Base-by-base conservation (phyloP, 2,797 vertebrate species). In the Smutsia temminckii region DNA sequence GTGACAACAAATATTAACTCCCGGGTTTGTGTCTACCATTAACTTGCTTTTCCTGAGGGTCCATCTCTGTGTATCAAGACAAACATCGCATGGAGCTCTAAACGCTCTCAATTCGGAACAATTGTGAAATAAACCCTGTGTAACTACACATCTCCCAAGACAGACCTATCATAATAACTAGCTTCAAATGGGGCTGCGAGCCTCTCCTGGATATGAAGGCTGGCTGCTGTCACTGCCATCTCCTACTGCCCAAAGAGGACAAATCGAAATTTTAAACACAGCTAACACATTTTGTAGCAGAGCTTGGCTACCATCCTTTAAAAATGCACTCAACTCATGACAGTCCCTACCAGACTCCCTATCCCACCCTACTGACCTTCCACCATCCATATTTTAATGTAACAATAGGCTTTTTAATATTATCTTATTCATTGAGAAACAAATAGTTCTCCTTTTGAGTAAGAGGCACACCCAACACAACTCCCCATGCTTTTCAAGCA, bases 41-140 rank as follows among this genome's bases (percentile, higher is more conserved):
- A 98, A 63, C 93, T 97, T 97, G 95, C 95, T 98, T 98, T 96
- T 98, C 97, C 98, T 97, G 94, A 98, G 98, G 97, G 96, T 97
- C 74, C 85, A 80, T 96, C 94, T 95, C 46, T 89, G 79, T 59
- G 57, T 93, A 96, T 91, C 97, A 97, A 97, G 77, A 96, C 92
- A 97, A 97, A 95, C 0, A 0, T 18, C 83, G 49, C 34, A 66
- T 94, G 98, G 85, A 96, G 85, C 90, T 96, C 87, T 88, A 97
- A 97, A 97, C 94, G 94, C 34, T 96, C 97, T 96, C 89, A 91
- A 88, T 92, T 98, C 80, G 27, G 74, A 97, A 92, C 23, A 40
- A 89, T 89, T 96, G 81, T 85, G 69, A 93, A 97, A 95, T 80
- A 97, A 97, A 93, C 32, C 89, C 89, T 57, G 95, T 95, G 68